phyloP scores from a whole-genome alignment of 2,888 invertebrate genomes.

The Plebejus melissa region DNA sequence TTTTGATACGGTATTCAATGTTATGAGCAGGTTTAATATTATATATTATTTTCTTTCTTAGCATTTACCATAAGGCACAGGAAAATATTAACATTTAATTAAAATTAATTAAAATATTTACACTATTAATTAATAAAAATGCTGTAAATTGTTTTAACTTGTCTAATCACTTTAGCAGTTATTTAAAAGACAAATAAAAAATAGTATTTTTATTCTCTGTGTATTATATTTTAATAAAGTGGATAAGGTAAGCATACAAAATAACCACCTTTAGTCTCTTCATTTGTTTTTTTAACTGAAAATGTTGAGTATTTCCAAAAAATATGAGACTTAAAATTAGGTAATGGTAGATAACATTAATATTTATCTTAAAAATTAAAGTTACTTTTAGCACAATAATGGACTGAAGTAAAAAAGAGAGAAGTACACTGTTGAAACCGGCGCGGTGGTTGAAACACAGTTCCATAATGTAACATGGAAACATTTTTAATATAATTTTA shows the following conservation, averaged over 20 bases:
- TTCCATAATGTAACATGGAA: too few species aligned
- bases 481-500: too few species aligned
- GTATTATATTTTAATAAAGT: not conserved
- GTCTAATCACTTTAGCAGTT: too few species aligned
- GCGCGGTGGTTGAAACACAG: not conserved
- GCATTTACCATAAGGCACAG: too few species aligned
- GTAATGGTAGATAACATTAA: not conserved
- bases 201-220: not conserved
- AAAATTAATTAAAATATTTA: too few species aligned
- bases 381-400: not conserved
- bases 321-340: constrained; percentile 6
- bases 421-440: not conserved
- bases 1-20: not conserved
- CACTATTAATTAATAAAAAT: too few species aligned
- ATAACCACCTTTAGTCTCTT: not conserved
- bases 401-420: not conserved
- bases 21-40: too few species aligned
- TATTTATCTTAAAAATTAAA: not conserved
- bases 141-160: too few species aligned
- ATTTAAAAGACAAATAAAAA: not conserved
- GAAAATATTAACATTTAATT: too few species aligned
- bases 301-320: not conserved
- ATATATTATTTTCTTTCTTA: too few species aligned
- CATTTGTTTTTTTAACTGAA: not conserved
- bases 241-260: not conserved